phyloP scores from a whole-genome alignment of 2,113 vertebrate genomes.

The Rhinopomastus cyanomelas region DNA sequence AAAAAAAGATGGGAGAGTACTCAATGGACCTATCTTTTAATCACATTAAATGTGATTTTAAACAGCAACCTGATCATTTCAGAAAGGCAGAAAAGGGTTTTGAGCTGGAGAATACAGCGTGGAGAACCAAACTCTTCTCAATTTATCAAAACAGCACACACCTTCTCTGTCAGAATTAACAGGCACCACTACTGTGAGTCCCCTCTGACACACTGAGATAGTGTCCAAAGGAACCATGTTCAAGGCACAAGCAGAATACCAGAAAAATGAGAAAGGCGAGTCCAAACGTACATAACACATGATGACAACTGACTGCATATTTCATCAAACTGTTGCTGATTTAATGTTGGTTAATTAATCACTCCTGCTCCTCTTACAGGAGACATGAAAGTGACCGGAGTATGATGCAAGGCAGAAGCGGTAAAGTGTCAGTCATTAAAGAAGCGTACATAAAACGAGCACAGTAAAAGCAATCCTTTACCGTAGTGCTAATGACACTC shows the following conservation, averaged over 20 bases:
- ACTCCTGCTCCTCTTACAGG: slow-evolving; percentile 18
- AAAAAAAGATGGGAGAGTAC: neutral
- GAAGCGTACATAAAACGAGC: slow-evolving; percentile 23
- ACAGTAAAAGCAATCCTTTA: slow-evolving; percentile 28
- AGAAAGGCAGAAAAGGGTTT: neutral
- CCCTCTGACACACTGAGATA: slow-evolving; percentile 40
- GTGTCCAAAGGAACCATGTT: slow-evolving; percentile 29
- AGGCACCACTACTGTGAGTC: neutral
- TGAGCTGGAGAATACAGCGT: neutral
- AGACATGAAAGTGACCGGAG: slow-evolving; percentile 37
- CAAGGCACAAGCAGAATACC: slow-evolving; percentile 8
- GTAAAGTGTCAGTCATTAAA: slow-evolving; percentile 49
- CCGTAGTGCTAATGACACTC: slow-evolving; percentile 43
- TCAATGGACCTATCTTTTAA: neutral
- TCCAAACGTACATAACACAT: slow-evolving; percentile 24
- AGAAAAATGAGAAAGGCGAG: slow-evolving; percentile 50
- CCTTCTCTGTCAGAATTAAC: neutral
- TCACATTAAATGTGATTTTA: neutral
- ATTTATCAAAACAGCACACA: neutral
- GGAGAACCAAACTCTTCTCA: neutral
- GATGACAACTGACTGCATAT: slow-evolving; percentile 55
- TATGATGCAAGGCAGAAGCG: slow-evolving; percentile 33
- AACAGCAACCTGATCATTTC: neutral
- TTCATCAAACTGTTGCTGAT: slow-evolving; percentile 57
- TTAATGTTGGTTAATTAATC: slow-evolving; percentile 62